phyloP scores from a whole-genome alignment of 1,140 invertebrate genomes.

The Scaptomyza hsui region DNA sequence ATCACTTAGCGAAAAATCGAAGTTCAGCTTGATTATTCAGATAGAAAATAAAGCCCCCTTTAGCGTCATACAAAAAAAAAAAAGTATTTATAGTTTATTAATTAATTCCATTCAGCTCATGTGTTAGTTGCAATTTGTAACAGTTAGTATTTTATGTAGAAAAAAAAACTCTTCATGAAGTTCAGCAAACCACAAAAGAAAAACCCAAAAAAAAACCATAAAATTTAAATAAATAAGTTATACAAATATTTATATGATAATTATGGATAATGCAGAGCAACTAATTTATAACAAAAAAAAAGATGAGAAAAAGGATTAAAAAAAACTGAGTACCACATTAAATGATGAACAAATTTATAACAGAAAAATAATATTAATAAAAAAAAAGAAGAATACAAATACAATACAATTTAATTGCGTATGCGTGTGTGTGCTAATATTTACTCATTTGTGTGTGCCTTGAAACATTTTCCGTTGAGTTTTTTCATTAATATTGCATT shows the following conservation, averaged over 20 bases:
- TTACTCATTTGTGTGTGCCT: constrained; percentile 61
- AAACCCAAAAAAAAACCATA: constrained; percentile 8
- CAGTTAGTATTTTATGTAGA: constrained; percentile 38
- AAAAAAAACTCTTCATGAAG: constrained; percentile 45
- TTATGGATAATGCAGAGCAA: constrained; percentile 74
- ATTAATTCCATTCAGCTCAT: constrained; percentile 1
- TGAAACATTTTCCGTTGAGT: constrained; percentile 67
- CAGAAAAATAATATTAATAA: constrained; percentile 57
- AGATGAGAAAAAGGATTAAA: constrained; percentile 22
- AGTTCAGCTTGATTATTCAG: neutral
- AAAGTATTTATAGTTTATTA: constrained; percentile 5
- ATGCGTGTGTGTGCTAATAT: constrained; percentile 46
- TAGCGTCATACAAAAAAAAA: neutral
- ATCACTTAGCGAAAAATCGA: neutral
- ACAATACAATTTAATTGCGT: constrained; percentile 62
- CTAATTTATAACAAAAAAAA: constrained; percentile 65
- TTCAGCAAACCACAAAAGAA: constrained; percentile 29
- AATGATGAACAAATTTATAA: constrained; percentile 50
- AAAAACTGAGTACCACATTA: constrained; percentile 33
- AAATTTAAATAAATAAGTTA: constrained; percentile 33
- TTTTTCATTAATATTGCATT: constrained; percentile 80
- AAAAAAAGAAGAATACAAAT: constrained; percentile 44
- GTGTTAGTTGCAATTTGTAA: constrained; percentile 31
- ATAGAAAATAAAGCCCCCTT: neutral
- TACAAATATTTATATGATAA: constrained; percentile 78